Evolutionary conservation across 1,140 invertebrate genomes (phyloP), one percentile per base, ranked within the genome.

Genomic region (Drosophila watanabei): DNA sequence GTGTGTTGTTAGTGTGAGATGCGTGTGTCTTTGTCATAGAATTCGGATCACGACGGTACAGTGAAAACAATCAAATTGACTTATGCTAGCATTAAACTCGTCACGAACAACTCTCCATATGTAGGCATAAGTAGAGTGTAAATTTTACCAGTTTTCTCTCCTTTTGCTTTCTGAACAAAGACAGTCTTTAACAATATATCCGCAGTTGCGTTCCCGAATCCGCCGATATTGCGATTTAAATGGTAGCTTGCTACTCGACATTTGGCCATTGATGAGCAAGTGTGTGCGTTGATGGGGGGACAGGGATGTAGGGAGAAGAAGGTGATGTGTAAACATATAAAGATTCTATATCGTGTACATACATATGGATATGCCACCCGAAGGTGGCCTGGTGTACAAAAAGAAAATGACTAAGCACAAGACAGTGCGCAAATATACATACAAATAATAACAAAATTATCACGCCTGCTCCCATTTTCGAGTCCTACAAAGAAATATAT

Each of bases 111-210:
- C 48, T 81, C 20, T 33, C 20, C 20, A 49, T 52, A 18, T 33
- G 30, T 52, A 68, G 43, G 66, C 62, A 86, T 73, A 68, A 41
- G 58, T 59, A 20, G 54, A 46, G 51, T 43, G 30, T 78, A 61
- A 16, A 37, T 72, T 82, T 59, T 39, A 58, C 41, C 57, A 59
- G 43, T 58, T 69, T 78, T 73, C 45, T 49, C 32, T 52, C 16
- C 10, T 64, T 70, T 62, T 61, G 63, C 73, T 71, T 80, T 78
- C 77, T 65, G 65, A 91, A 87, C 88, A 91, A 91, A 85, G 84
- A 88, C 89, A 91, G 89, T 91, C 89, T 91, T 91, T 82, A 80
- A 80, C 62, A 77, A 79, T 52, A 76, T 76, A 37, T 56, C 52
- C 58, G 75, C 46, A 79, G 62, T 48, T 78, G 61, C 35, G 9